Conservation (phyloP, 2,888 invertebrate species). For the Agrochola lota region DNA sequence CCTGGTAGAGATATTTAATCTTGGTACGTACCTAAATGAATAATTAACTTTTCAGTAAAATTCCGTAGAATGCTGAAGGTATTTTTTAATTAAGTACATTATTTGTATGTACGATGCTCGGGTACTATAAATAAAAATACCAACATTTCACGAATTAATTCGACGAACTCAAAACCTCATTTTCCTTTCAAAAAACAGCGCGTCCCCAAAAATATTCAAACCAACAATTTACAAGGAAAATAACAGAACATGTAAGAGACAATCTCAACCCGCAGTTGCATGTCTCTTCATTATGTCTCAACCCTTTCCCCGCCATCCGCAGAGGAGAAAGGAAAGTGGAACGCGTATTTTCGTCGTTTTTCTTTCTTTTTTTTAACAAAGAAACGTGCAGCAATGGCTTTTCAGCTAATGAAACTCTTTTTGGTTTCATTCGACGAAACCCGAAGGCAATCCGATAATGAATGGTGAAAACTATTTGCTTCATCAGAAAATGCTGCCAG, state of each 20-base stretch:
- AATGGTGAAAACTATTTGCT: constrained; percentile 63
- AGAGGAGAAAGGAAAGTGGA: constrained; percentile 79
- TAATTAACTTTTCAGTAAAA: constrained; percentile 2
- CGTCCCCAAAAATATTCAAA: constrained; percentile 11
- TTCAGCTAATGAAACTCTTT: constrained; percentile 84
- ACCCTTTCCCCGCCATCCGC: constrained; percentile 79
- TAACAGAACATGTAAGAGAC: constrained; percentile 64
- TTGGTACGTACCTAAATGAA: constrained; percentile 8
- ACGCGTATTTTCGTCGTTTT: constrained; percentile 80
- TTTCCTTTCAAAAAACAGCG: background rate
- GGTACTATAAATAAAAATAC: background rate
- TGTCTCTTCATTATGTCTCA: constrained; percentile 83
- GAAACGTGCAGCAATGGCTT: constrained; percentile 76
- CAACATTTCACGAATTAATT: background rate
- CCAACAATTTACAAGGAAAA: constrained; percentile 32
- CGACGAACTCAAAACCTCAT: background rate
- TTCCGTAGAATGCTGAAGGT: background rate
- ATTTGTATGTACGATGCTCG: background rate
- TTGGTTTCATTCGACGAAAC: constrained; percentile 70
- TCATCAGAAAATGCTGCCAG: constrained; percentile 47
- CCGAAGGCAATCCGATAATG: constrained; percentile 75
- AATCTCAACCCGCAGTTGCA: constrained; percentile 69
- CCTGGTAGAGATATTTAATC: constrained; percentile 8
- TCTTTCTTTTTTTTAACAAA: constrained; percentile 76
- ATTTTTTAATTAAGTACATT: background rate